Evolutionary conservation across 1,140 invertebrate species (phyloP).

Genomic region (Sipha flava): DNA sequence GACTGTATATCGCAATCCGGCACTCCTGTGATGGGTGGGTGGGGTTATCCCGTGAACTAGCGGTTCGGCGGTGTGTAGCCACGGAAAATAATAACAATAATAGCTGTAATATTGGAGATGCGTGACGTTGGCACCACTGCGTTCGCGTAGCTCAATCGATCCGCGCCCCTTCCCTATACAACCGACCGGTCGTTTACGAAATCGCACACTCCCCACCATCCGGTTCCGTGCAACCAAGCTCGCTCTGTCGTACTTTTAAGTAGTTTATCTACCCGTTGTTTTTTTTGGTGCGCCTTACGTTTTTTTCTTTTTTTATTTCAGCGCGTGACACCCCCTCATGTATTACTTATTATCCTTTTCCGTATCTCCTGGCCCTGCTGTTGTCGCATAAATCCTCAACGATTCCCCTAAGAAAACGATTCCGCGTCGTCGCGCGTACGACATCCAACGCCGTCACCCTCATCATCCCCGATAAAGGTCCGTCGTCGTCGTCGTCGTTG

Average conservation of each 20-base stretch:
- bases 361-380: neutral
- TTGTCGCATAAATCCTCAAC: neutral
- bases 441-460: neutral
- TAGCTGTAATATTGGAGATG: no score
- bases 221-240: neutral
- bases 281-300: neutral
- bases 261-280: neutral
- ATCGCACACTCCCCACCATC: neutral
- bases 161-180: neutral
- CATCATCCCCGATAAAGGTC: conserved; percentile 9
- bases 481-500: neutral
- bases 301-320: neutral
- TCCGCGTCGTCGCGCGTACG: neutral
- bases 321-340: neutral
- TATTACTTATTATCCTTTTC: neutral
- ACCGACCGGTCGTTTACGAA: neutral
- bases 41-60: no score
- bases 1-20: no score
- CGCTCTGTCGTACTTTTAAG: neutral
- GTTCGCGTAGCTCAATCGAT: neutral
- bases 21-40: no score
- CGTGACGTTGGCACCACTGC: neutral
- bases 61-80: no score
- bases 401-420: neutral
- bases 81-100: no score